These are phyloP conservation scores for Spea hammondii DNA, from an alignment of 2,797 vertebrate species.

Conservation along the genomic window DNA sequence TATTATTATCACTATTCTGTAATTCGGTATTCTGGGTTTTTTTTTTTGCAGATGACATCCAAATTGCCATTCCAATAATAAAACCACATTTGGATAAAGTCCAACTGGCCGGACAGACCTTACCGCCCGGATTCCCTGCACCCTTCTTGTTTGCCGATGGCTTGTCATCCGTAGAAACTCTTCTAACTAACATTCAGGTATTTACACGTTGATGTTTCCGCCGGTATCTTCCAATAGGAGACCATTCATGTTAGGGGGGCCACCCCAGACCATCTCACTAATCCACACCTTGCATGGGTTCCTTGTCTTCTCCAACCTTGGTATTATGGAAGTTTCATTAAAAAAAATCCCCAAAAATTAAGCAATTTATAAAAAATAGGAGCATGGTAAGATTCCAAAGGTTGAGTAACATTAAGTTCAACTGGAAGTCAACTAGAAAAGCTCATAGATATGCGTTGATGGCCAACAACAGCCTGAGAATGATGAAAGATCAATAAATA, in stretches of 20 bases:
- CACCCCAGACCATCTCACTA: no score
- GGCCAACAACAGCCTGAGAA: no score
- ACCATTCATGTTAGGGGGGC: no score
- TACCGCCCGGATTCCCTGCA: constrained; percentile 84
- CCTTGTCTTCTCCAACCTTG: not conserved
- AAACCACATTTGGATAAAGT: constrained; percentile 82
- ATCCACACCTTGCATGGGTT: not conserved
- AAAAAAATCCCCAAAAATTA: no score
- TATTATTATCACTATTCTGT: not conserved
- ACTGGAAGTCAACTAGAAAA: no score
- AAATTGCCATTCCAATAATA: constrained; percentile 78
- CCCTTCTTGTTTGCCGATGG: constrained; percentile 89
- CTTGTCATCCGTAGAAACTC: constrained; percentile 89
- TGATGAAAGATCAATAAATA: no score
- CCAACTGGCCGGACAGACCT: constrained; percentile 75
- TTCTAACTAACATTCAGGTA: constrained; percentile 94
- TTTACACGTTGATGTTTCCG: constrained; percentile 36
- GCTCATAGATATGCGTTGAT: no score
- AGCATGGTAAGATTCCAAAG: no score
- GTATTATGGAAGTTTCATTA: no score
- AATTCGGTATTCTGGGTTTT: not conserved
- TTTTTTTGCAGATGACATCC: constrained; percentile 76
- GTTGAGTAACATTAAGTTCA: no score
- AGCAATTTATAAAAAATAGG: no score
- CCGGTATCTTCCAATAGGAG: no score